Percentiles rank a stretch among this genome's conserved stretches.
Evolutionary conservation across 2,888 invertebrate genomes (phyloP).

Genomic region (Drosophila birchii): DNA sequence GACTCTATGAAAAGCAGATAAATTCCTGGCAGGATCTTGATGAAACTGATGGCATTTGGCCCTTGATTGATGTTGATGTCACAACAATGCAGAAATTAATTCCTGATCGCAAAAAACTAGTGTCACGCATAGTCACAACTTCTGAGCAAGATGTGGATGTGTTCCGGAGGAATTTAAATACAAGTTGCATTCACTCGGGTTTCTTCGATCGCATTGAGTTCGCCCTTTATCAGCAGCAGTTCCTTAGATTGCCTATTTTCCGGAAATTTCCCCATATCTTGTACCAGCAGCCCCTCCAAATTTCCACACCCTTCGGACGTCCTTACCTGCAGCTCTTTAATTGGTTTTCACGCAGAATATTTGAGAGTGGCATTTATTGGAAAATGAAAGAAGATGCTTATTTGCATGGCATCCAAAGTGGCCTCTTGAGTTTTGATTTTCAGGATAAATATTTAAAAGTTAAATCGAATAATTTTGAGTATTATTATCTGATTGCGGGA

Average conservation of each 20-base stretch:
- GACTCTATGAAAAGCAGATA: conserved; percentile 63
- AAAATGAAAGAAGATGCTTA: conserved; percentile 64
- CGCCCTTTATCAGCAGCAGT: conserved; percentile 66
- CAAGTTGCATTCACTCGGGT: conserved; percentile 55
- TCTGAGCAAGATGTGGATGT: conserved; percentile 40
- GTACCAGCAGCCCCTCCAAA: conserved; percentile 62
- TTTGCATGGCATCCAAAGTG: conserved; percentile 62
- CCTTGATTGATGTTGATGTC: conserved; percentile 46
- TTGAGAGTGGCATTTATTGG: conserved; percentile 63
- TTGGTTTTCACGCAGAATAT: conserved; percentile 55
- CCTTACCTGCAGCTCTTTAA: conserved; percentile 68
- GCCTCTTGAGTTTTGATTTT: conserved; percentile 53
- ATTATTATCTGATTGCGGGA: conserved; percentile 49
- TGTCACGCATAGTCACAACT: conserved; percentile 47
- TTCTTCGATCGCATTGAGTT: conserved; percentile 66
- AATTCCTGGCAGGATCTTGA: conserved; percentile 61
- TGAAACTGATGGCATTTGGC: conserved; percentile 48
- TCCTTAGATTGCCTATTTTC: conserved; percentile 60
- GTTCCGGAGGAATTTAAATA: conserved; percentile 52
- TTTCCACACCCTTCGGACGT: conserved; percentile 63
- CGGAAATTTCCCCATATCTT: conserved; percentile 54
- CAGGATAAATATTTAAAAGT: conserved; percentile 49
- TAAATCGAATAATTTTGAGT: conserved; percentile 61
- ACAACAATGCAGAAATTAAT: conserved; percentile 42
- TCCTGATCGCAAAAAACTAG: conserved; percentile 55